Evolutionary conservation across 2,113 vertebrate genomes (phyloP).

Genomic region (Lepus americanus): DNA sequence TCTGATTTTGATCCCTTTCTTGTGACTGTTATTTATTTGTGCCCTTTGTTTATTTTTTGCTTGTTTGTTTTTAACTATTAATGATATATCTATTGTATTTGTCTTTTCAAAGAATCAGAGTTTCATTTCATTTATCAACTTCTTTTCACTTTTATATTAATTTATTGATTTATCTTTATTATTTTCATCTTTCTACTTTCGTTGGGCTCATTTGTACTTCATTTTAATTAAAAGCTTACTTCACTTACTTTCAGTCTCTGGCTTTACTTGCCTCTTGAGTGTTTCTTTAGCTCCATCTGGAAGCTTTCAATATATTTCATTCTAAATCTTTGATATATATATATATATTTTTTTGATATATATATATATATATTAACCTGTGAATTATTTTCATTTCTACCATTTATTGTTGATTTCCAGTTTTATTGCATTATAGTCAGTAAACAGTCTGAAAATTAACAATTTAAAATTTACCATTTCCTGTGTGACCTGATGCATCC

Average conservation of each 20-base stretch:
- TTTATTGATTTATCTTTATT: constrained; percentile 20
- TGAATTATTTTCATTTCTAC: background rate
- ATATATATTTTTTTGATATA: too few species aligned
- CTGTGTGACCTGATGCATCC: background rate
- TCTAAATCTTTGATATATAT: background rate
- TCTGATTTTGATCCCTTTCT: background rate
- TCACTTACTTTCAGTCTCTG: constrained; percentile 9
- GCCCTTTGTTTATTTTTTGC: background rate
- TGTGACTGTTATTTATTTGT: background rate
- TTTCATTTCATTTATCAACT: background rate
- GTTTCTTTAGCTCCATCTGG: background rate
- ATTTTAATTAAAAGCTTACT: background rate
- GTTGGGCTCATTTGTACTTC: background rate
- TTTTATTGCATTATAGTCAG: background rate
- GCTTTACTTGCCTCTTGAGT: background rate
- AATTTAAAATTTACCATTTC: background rate
- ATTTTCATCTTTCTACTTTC: background rate
- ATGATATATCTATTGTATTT: background rate
- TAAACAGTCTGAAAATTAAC: background rate
- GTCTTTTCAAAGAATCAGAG: background rate
- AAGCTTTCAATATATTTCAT: background rate
- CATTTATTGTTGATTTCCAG: background rate
- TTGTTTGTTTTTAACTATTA: background rate
- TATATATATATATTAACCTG: background rate
- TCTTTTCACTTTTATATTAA: background rate